These are phyloP conservation scores for Zootoca vivipara DNA, from an alignment of 2,113 vertebrate genomes.

Conservation along the genomic window DNA sequence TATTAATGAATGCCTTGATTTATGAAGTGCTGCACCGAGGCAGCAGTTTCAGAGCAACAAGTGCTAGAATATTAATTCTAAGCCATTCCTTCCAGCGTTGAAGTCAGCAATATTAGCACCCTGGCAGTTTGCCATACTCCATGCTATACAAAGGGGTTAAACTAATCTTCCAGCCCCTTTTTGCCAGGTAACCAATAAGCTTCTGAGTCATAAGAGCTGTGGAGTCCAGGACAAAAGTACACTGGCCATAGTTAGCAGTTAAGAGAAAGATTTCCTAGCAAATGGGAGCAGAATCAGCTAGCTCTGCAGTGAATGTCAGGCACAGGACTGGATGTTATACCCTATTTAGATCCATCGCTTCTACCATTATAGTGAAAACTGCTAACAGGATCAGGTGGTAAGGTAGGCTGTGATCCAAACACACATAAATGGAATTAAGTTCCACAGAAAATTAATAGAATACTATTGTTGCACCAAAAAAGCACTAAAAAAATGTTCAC, in stretches of 20 bases:
- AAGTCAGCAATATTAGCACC: not conserved
- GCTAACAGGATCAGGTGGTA: not conserved
- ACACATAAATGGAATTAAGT: not conserved
- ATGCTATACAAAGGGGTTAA: not conserved
- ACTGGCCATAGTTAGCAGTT: constrained; percentile 19
- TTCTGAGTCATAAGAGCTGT: not conserved
- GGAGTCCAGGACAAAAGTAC: not conserved
- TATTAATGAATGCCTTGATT: constrained; percentile 9
- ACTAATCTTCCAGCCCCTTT: not conserved
- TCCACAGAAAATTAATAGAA: not conserved
- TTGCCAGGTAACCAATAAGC: not conserved
- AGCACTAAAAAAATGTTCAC: constrained; percentile 31
- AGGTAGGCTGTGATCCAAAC: not conserved
- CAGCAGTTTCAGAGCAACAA: constrained; percentile 4
- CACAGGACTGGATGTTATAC: not conserved
- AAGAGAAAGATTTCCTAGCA: not conserved
- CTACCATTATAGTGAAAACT: not conserved
- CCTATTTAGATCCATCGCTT: not conserved
- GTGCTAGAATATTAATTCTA: constrained; percentile 9
- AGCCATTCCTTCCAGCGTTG: not conserved
- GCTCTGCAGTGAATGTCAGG: not conserved
- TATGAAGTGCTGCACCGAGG: not conserved
- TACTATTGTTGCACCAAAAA: constrained; percentile 12
- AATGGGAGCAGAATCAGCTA: not conserved
- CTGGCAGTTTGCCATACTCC: not conserved